Evolutionary conservation across 1,140 invertebrate genomes (phyloP), one percentile per base, ranked within the genome.

Genomic region (Drosophila leontia): DNA sequence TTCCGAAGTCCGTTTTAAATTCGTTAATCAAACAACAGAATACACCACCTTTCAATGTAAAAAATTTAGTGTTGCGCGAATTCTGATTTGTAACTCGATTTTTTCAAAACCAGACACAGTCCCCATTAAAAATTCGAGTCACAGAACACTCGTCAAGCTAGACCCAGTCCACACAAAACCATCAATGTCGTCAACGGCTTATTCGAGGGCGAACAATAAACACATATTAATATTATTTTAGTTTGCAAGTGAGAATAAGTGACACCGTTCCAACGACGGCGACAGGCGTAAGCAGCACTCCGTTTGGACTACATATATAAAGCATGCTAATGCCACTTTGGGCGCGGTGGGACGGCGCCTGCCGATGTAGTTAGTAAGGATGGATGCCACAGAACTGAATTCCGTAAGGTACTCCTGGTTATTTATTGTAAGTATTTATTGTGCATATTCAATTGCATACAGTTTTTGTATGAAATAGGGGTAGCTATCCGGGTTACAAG

Each of bases 351-450:
- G 23, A 23, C 23, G 23, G 23, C 34, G 17, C 23, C 8, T 19
- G 23, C 23, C 8, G 19, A 23, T 57, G 44, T 12, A 48, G 12
- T 19, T 23, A 4, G 26, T 29, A 32, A 13, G 63, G 13, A 23
- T 13, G 23, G 3, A 32, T 15, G 29, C 48, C n/a, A 34, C 44
- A 45, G 34, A 17, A 6, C 12, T 23, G 9, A 8, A 13, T 34
- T 53, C 11, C 12, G 1, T 37, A 55, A 55, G 51, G 60, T 62
- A 71, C 63, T 80, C 69, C 69, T 13, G 13, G 62, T 71, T 80
- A 83, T 80, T 87, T 87, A 75, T 88, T 88, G 39, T 32, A 69
- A 32, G 47, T 88, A 79, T 83, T 88, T 88, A 88, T 86, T 82
- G 67, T 88, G 87, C 72, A 80, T 83, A 78, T 72, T 69, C 23